Base-by-base conservation (phyloP, 2,797 vertebrate species). In the Molossus alvarezi region DNA sequence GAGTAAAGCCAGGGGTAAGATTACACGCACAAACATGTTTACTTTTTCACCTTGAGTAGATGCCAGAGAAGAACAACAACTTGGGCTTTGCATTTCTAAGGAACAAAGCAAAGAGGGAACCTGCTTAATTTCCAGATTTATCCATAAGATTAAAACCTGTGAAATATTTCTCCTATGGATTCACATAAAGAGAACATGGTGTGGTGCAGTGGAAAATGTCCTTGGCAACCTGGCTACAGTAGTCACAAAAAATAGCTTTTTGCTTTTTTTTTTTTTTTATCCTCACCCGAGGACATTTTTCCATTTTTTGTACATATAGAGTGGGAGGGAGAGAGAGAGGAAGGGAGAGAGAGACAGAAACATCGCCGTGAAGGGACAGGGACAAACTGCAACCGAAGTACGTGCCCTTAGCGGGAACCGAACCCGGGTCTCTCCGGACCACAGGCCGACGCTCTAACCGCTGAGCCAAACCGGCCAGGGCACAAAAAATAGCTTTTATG, bases 81-180 rank as follows among this genome's bases (percentile, higher is more conserved):
- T 18, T 62, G n/a, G 15, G 3, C 73, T 81, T 48, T 80, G 2
- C 9, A 55, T 82, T 82, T 92, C 83, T 15, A 27, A 95, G 82
- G n/a, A 88, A n/a, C 10, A 92, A 84, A 95, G 80, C 37, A 29
- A 82, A 83, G 72, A 33, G 29, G n/a, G n/a, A 88, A 51, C 20
- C 57, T n/a, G 69, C 69, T 88, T 94, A 88, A 90, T 96, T 69
- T 67, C 23, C 12, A 82, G 77, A 76, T 72, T 82, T 76, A 80
- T 51, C 51, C 7, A 5, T 82, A 80, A 87, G 73, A 86, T 94
- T 65, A 97, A 96, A 83, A 88, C 69, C 79, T 95, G 25, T 88
- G 94, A 97, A 92, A 71, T 55, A 58, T 76, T 97, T 91, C 57
- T 89, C 88, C 83, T 73, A 17, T 76, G 60, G 79, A 37, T 53